A percentile compares a stretch with the other conserved stretches of the same genome.
Evolutionary conservation across 2,888 invertebrate species (phyloP).

Genomic region (Vanessa cardui): DNA sequence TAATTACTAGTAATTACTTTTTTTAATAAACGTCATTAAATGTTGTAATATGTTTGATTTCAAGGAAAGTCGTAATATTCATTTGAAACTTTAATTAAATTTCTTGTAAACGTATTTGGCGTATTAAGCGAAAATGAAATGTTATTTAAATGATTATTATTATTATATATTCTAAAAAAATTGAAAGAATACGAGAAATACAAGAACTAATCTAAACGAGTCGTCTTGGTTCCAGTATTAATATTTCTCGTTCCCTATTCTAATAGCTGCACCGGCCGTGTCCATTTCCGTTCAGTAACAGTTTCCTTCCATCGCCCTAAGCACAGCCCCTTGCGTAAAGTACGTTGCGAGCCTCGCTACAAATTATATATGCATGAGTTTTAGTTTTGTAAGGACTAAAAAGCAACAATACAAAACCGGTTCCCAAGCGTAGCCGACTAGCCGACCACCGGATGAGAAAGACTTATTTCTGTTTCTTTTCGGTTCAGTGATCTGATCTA

Average conservation of each 20-base stretch:
- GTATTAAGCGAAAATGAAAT: too few species aligned
- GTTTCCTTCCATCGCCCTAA: slow-evolving; percentile 65
- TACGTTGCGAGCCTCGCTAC: slow-evolving; percentile 54
- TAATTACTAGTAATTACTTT: too few species aligned
- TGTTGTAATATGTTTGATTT: too few species aligned
- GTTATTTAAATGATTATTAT: too few species aligned
- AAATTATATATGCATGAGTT: slow-evolving; percentile 72
- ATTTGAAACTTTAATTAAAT: too few species aligned
- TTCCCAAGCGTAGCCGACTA: slow-evolving; percentile 49
- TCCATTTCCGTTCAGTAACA: slow-evolving; percentile 76
- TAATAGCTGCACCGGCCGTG: slow-evolving; percentile 55
- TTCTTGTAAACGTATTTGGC: too few species aligned
- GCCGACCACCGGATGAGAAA: slow-evolving; percentile 65
- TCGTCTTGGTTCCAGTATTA: slow-evolving; percentile 18
- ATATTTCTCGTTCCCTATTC: slow-evolving; percentile 40
- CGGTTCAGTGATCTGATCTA: slow-evolving; percentile 76
- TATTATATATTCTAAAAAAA: too few species aligned
- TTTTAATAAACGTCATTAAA: too few species aligned
- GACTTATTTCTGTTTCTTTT: slow-evolving; percentile 72
- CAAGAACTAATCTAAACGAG: slow-evolving; percentile 16
- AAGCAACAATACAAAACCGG: slow-evolving; percentile 71
- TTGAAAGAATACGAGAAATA: too few species aligned
- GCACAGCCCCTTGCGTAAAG: slow-evolving; percentile 58
- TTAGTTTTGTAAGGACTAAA: slow-evolving; percentile 69
- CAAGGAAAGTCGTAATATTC: too few species aligned